Evolutionary conservation across 1,140 invertebrate genomes (phyloP), one percentile per base, ranked within the genome.

Genomic region (Gryon sp.): DNA sequence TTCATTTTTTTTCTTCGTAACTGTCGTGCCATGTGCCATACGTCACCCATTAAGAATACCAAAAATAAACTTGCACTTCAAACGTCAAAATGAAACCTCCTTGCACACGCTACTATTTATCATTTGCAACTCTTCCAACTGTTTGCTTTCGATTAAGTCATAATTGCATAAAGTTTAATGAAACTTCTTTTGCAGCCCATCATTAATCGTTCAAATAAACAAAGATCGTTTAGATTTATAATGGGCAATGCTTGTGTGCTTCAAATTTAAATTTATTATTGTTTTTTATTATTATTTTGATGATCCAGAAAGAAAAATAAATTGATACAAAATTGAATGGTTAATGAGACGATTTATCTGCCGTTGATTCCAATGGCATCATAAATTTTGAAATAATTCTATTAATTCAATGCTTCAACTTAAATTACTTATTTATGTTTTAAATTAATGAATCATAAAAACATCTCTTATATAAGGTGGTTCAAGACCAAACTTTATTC

Each of bases 21-120:
- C 22, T 63, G 20, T 50, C 43, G 40, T 53, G 66, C 38, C 55
- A 55, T 66, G 40, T 24, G 68, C 38, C 11, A 34, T 65, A 62
- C 68, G 68, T 77, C 75, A 77, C 24, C 55, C 68, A 73, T 78
- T 63, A 73, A 68, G 57, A 55, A 72, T 73, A 50, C 68, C 63
- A 3, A 63, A 78, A 78, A 78, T 78, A 78, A 78, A 63, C 63
- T 59, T 53, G 45, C 68, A 77, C 75, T 70, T 77, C 55, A 72
- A 72, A 72, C 48, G 60, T 72, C 68, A 72, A 66, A 77, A 66
- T 7, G 20, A 52, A 55, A 41, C 59, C 46, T 48, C 26, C 24
- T 28, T 53, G 60, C 60, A 40, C 53, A 48, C 60, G 75, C 24
- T 45, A 72, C 57, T 65, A 68, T 65, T 72, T 68, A 62, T 77